phyloP scores from a whole-genome alignment of 2,888 invertebrate species.

The Steromphala cineraria region DNA sequence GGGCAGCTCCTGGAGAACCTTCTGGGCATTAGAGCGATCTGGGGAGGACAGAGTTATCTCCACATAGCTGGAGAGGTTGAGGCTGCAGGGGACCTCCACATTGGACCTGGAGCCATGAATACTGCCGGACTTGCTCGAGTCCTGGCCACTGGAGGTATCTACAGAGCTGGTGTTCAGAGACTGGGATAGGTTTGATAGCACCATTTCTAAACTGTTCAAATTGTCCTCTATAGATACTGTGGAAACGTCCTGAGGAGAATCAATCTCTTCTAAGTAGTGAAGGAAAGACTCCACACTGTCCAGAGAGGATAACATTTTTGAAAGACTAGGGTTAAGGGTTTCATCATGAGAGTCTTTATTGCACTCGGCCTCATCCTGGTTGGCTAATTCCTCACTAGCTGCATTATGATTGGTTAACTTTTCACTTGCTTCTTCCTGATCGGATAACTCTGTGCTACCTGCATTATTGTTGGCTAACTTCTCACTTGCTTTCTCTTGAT shows the following conservation, averaged over 20 bases:
- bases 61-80: conserved; percentile 24
- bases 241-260: conserved; percentile 51
- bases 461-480: neutral
- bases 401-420: neutral
- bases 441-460: neutral
- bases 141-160: conserved; percentile 32
- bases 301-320: conserved; percentile 34
- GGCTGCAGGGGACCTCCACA: neutral
- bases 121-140: conserved; percentile 16
- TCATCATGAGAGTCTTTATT: conserved; percentile 6
- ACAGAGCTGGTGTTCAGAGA: conserved; percentile 31
- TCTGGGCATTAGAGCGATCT: neutral
- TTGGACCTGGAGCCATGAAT: neutral
- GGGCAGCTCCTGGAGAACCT: conserved; percentile 14
- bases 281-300: conserved; percentile 62
- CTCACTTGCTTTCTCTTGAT: neutral
- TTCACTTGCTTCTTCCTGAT: neutral
- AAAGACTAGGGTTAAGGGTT: conserved; percentile 15
- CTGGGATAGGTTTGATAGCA: conserved; percentile 40
- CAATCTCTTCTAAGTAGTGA: conserved; percentile 57
- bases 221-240: conserved; percentile 51
- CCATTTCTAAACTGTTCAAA: conserved; percentile 45
- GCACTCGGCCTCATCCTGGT: neutral
- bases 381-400: neutral
- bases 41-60: conserved; percentile 23